Evolutionary conservation across 1,140 invertebrate genomes (phyloP).

Genomic region (Nebria ingens): DNA sequence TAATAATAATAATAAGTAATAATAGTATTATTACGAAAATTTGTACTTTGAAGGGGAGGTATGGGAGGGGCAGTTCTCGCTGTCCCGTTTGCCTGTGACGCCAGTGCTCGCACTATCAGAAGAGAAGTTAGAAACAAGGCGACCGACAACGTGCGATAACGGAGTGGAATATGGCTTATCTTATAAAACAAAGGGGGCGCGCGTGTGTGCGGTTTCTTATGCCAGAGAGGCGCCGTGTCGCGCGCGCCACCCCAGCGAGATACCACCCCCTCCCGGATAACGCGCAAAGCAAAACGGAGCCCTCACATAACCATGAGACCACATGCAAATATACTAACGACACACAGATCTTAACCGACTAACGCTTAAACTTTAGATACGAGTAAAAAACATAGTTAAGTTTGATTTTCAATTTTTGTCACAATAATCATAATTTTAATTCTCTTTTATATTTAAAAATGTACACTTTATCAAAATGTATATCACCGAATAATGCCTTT

Average conservation of each 20-base stretch:
- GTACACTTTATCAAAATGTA: neutral
- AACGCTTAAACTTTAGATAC: neutral
- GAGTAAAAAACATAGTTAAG: neutral
- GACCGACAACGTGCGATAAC: no score
- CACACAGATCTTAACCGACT: constrained; percentile 7
- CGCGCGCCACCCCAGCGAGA: neutral
- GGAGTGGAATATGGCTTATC: no score
- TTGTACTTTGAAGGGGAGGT: constrained; percentile 8
- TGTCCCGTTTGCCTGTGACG: neutral
- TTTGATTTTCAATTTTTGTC: neutral
- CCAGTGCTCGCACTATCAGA: neutral
- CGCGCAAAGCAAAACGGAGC: constrained; percentile 4
- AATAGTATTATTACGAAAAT: constrained; percentile 9
- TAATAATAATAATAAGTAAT: constrained; percentile 10
- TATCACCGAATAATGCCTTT: neutral
- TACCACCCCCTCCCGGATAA: neutral
- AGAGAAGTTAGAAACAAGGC: no score
- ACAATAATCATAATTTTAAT: neutral
- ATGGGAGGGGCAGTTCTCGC: neutral
- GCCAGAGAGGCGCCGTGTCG: neutral
- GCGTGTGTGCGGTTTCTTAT: neutral
- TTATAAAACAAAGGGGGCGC: neutral
- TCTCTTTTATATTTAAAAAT: neutral
- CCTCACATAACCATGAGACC: constrained; percentile 1
- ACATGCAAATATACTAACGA: neutral